phyloP scores from a whole-genome alignment of 2,888 invertebrate species.

The Acheta domesticus region DNA sequence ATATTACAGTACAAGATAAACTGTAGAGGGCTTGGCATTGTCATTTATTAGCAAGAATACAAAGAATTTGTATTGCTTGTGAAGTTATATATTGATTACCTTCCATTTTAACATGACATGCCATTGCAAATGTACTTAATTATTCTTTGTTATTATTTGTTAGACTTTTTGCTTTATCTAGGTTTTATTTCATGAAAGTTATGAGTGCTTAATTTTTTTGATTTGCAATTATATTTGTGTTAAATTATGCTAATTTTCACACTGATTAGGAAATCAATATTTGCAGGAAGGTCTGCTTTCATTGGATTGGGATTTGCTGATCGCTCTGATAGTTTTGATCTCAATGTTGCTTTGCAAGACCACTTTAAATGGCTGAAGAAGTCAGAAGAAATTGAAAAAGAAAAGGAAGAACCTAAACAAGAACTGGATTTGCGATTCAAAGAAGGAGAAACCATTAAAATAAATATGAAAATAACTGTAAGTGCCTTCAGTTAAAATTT shows the following conservation, averaged over 20 bases:
- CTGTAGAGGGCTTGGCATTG: no score
- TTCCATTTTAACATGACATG: no score
- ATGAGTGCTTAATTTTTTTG: no score
- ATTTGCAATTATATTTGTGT: no score
- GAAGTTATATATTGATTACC: no score
- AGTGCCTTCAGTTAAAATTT: slow-evolving; percentile 40
- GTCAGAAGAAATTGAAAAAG: slow-evolving; percentile 74
- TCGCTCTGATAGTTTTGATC: slow-evolving; percentile 96
- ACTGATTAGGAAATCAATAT: no score
- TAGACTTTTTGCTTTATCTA: no score
- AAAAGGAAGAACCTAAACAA: slow-evolving; percentile 60
- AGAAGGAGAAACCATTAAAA: slow-evolving; percentile 98
- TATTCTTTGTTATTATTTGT: slow-evolving; percentile 19
- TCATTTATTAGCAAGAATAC: no score
- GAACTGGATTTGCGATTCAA: slow-evolving; percentile 95
- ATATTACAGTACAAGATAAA: no score
- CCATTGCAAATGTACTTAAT: background rate
- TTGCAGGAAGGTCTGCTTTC: slow-evolving; percentile 76
- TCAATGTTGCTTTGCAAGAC: slow-evolving; percentile 97
- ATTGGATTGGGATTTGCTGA: slow-evolving; percentile 97
- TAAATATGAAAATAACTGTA: slow-evolving; percentile 96
- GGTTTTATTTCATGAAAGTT: no score
- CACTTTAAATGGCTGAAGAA: slow-evolving; percentile 94
- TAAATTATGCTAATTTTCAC: no score
- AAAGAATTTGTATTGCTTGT: no score